phyloP scores from a whole-genome alignment of 2,797 vertebrate species.

The Synanceia verrucosa region DNA sequence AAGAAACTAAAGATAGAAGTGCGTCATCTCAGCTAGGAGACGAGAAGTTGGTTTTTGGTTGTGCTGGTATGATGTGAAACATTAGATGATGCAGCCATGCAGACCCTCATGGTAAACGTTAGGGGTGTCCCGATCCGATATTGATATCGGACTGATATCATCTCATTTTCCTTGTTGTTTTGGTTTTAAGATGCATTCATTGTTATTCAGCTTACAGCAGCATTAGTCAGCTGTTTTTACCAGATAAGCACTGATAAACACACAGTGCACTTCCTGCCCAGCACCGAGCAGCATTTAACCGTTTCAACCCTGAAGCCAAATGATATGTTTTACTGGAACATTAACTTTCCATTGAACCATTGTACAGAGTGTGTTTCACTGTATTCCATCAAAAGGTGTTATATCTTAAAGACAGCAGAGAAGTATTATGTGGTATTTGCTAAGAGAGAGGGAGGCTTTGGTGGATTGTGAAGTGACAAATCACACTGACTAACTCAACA shows the following conservation, averaged over 20 bases:
- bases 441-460: neutral
- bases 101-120: neutral
- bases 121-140: too few species aligned
- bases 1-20: constrained; percentile 34
- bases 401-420: neutral
- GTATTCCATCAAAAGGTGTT: neutral
- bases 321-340: neutral
- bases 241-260: neutral
- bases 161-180: neutral
- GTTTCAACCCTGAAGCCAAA: neutral
- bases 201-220: neutral
- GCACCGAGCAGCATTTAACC: neutral
- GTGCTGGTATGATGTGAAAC: neutral
- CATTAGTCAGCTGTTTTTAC: neutral
- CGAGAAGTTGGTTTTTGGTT: constrained; percentile 12
- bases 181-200: neutral
- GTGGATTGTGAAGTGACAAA: neutral
- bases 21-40: neutral
- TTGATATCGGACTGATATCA: too few species aligned
- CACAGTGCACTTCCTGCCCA: neutral
- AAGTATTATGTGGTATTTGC: constrained; percentile 1
- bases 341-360: neutral
- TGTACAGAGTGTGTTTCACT: neutral
- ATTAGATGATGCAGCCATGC: neutral
- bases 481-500: neutral